A percentile compares a stretch with the other conserved stretches of the same genome.
Evolutionary conservation across 2,888 invertebrate genomes (phyloP).

Genomic region (Ceratothoa steindachneri): DNA sequence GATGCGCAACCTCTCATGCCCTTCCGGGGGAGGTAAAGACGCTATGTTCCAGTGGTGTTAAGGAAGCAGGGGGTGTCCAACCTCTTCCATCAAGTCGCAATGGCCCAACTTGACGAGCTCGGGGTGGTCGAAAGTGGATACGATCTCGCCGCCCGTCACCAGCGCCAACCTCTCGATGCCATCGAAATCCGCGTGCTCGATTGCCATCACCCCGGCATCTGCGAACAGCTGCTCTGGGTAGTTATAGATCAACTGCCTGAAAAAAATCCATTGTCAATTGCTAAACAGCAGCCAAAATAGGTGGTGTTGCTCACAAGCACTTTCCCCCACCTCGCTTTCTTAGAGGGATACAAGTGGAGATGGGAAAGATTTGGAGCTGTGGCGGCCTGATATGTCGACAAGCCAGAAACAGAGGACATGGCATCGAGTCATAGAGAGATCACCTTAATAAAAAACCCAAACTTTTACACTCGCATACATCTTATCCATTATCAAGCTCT

Average conservation of each 20-base stretch:
- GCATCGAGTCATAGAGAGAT: no score
- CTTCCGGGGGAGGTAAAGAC: no score
- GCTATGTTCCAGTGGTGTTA: no score
- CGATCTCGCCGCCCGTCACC: constrained; percentile 97
- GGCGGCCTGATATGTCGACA: no score
- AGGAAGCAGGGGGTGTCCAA: no score
- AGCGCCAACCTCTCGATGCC: constrained; percentile 95
- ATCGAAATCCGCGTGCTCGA: constrained; percentile 99
- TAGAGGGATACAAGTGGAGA: not conserved
- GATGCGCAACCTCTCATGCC: no score
- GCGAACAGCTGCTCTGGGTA: constrained; percentile 99
- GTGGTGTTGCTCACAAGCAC: not conserved
- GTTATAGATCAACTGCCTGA: constrained; percentile 94
- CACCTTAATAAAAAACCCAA: no score
- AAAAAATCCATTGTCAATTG: constrained; percentile 49
- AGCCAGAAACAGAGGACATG: no score
- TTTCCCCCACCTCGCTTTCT: not conserved
- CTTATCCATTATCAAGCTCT: no score
- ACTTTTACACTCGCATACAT: no score
- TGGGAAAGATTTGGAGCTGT: no score
- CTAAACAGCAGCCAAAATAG: no score
- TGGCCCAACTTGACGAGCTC: constrained; percentile 84
- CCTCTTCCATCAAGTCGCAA: constrained; percentile 92
- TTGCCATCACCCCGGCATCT: constrained; percentile 97
- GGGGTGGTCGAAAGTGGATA: constrained; percentile 94